These are phyloP conservation scores for Mionectes macconnelli DNA, from an alignment of 2,113 vertebrate genomes.

Conservation along the genomic window DNA sequence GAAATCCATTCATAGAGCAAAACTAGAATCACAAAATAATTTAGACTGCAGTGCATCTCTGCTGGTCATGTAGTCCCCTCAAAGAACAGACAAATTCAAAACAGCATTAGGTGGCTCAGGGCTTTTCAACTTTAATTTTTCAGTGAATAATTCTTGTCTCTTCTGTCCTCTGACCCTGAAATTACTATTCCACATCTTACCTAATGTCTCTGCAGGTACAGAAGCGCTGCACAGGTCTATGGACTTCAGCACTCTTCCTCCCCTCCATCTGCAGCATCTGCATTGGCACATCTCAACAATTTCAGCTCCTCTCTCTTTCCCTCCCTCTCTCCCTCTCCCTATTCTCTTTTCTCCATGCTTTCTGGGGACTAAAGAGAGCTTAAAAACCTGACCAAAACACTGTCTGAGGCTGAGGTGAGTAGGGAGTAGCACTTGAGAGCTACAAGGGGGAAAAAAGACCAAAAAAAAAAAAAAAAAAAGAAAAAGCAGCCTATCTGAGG, in stretches of 20 bases:
- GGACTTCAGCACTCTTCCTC: not conserved
- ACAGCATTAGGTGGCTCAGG: not conserved
- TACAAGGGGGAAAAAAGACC: fast-evolving
- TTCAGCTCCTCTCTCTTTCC: not conserved
- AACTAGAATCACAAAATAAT: not conserved
- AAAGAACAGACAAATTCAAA: not conserved
- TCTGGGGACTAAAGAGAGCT: not conserved
- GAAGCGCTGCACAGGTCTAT: not conserved
- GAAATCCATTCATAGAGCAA: not conserved
- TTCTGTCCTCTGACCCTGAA: not conserved
- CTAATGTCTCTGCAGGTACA: not conserved
- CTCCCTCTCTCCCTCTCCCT: not conserved
- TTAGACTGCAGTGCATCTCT: not conserved
- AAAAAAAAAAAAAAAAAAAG: no score
- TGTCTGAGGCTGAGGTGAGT: not conserved
- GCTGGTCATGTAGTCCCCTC: not conserved
- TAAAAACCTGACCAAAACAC: not conserved
- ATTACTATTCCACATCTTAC: not conserved
- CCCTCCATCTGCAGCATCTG: not conserved
- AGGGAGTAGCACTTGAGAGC: not conserved
- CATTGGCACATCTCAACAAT: not conserved
- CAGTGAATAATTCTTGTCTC: not conserved
- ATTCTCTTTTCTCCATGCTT: not conserved
- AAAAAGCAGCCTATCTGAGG: no score
- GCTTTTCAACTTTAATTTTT: not conserved